Evolutionary conservation across 2,888 invertebrate species (phyloP).

Genomic region (Empis stercorea): DNA sequence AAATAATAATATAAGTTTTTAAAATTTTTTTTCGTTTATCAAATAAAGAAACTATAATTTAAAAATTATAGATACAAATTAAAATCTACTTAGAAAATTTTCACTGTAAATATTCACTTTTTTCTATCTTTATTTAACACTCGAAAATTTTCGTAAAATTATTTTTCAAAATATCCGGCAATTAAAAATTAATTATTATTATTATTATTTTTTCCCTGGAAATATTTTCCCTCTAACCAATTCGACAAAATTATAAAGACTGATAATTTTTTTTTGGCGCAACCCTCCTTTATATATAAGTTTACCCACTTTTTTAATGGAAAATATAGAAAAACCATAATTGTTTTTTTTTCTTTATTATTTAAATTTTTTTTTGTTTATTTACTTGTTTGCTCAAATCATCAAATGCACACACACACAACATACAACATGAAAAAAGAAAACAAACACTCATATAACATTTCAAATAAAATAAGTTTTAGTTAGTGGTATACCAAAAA

Average conservation of each 20-base stretch:
- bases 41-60: too few relatives aligned
- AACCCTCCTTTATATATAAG: conserved; percentile 7
- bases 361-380: too few relatives aligned
- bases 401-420: too few relatives aligned
- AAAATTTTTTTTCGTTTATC: too few relatives aligned
- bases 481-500: too few relatives aligned
- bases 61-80: too few relatives aligned
- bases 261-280: conserved; percentile 7
- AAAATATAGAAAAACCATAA: neutral
- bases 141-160: neutral
- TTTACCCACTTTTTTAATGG: neutral
- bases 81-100: too few relatives aligned
- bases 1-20: neutral
- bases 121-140: neutral
- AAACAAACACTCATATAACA: too few relatives aligned
- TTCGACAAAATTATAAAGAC: neutral
- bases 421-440: too few relatives aligned
- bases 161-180: neutral
- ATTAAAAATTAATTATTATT: neutral
- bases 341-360: too few relatives aligned
- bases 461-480: too few relatives aligned
- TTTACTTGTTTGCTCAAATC: too few relatives aligned
- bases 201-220: neutral
- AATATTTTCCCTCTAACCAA: neutral
- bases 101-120: neutral